Base-by-base conservation (phyloP, 53 echinoderm and acorn worm species). In the Luidia sarsii region DNA sequence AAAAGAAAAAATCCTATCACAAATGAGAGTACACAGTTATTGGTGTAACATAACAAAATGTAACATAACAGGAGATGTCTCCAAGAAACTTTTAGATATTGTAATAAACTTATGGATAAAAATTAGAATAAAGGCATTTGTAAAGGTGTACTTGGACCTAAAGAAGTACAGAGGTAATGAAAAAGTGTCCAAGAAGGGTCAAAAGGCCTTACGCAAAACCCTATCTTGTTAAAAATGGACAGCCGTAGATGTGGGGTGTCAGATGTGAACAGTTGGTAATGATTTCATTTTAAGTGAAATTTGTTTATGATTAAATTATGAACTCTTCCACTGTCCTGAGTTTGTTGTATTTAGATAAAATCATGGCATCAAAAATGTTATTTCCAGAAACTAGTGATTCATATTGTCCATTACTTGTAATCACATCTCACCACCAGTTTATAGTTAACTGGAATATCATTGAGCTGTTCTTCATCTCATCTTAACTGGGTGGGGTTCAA, bases 21-120 rank as follows among this genome's bases (percentile, higher is more conserved):
- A 52, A 24, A 14, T 18, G 19, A 23, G 32, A 4, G 72, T 72
- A n/a, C 52, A 50, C 16, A 24, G 54, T 31, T 55, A 53, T 21
- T 72, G 72, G 72, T 29, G 55, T 22, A 75, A 75, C 15, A 0
- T 59, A 10, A 43, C 39, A 29, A 37, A 59, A 8, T 41, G 53
- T 2, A 55, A 57, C 35, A 5, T 59, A 38, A 39, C 3, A 18
- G 57, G 27, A 10, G 18, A 57, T 18, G 4, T 1, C 18, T 75
- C 61, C 37, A 60, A 31, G 59, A n/a, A 38, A 38, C 33, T 75
- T 30, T 59, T 75, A 7, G 60, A 60, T 43, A 57, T 45, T 4
- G 61, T 75, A 33, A 27, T 75, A 38, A 57, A 75, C 39, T 39
- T 41, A 2, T 60, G 59, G 16, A 38, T 75, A 13, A 59, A 75